phyloP scores from a whole-genome alignment of 2,888 invertebrate genomes.

The Drosophila multiciliata region DNA sequence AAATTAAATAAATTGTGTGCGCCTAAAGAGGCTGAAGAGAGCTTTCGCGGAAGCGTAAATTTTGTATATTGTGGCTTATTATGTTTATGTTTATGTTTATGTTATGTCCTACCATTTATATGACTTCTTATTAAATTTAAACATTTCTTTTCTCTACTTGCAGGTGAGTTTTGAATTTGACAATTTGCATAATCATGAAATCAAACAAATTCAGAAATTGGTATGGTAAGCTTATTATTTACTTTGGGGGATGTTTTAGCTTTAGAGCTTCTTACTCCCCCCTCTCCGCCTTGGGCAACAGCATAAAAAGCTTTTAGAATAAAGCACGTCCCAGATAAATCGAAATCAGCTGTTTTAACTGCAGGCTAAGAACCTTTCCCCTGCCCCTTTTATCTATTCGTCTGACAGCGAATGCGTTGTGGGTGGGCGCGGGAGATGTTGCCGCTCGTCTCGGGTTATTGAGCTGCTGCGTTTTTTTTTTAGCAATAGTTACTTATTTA shows the following conservation, averaged over 20 bases:
- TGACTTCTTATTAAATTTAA: slow-evolving; percentile 24
- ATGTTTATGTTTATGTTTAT: slow-evolving; percentile 1
- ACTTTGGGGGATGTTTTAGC: not conserved
- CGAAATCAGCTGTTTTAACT: slow-evolving; percentile 43
- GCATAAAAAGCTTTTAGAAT: slow-evolving; percentile 48
- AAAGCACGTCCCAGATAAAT: slow-evolving; percentile 27
- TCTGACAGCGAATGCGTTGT: slow-evolving; percentile 3
- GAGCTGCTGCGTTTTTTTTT: slow-evolving; percentile 4
- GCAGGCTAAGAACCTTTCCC: slow-evolving; percentile 8
- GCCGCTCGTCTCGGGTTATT: slow-evolving; percentile 15
- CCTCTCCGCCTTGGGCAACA: not conserved
- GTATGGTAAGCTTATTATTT: slow-evolving; percentile 47
- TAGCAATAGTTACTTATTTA: slow-evolving; percentile 7
- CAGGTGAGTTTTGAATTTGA: slow-evolving; percentile 58
- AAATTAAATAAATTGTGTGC: slow-evolving; percentile 22
- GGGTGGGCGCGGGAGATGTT: not conserved
- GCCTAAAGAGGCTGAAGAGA: slow-evolving; percentile 13
- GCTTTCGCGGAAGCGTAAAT: slow-evolving; percentile 39
- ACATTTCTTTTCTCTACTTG: slow-evolving; percentile 33
- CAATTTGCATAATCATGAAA: slow-evolving; percentile 3
- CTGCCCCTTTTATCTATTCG: not conserved
- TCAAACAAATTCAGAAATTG: slow-evolving; percentile 4
- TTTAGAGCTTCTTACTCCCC: not conserved
- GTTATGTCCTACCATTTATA: slow-evolving; percentile 18
- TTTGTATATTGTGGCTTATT: not conserved